phyloP scores from a whole-genome alignment of 2,888 invertebrate species.

The Stenoptilia bipunctidactyla region DNA sequence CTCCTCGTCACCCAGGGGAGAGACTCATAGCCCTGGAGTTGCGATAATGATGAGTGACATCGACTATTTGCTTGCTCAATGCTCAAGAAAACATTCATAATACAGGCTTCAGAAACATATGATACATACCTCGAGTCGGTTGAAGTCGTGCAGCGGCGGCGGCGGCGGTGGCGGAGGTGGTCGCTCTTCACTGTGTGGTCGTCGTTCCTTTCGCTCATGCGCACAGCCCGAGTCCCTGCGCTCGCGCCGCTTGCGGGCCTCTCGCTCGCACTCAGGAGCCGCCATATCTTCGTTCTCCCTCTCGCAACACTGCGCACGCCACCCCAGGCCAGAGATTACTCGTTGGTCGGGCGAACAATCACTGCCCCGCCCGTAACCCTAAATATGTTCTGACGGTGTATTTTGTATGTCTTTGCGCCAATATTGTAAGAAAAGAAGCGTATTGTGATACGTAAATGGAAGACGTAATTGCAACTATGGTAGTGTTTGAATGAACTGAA shows the following conservation, averaged over 20 bases:
- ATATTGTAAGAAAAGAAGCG: too few relatives aligned
- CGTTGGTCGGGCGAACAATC: constrained; percentile 60
- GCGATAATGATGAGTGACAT: too few relatives aligned
- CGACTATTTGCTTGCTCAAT: too few relatives aligned
- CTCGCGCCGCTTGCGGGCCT: constrained; percentile 74
- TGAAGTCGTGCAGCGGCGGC: constrained; percentile 56
- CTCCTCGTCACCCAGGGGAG: too few relatives aligned
- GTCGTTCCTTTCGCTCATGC: constrained; percentile 58
- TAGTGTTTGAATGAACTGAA: too few relatives aligned
- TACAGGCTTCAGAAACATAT: too few relatives aligned
- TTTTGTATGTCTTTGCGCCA: too few relatives aligned
- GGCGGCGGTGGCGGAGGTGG: constrained; percentile 52
- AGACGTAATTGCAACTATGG: too few relatives aligned
- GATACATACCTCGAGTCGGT: constrained; percentile 46
- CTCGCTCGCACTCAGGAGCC: constrained; percentile 67
- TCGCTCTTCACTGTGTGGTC: constrained; percentile 62
- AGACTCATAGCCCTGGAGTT: too few relatives aligned
- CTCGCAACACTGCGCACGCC: constrained; percentile 53
- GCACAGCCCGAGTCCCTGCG: constrained; percentile 69
- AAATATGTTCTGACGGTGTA: constrained; percentile 20
- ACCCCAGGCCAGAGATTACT: constrained; percentile 60
- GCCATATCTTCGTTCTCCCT: constrained; percentile 61
- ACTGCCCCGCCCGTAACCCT: constrained; percentile 62
- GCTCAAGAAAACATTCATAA: too few relatives aligned
- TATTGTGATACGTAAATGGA: too few relatives aligned